Conservation (phyloP, 2,797 vertebrate species). For the Sphaeramia orbicularis region DNA sequence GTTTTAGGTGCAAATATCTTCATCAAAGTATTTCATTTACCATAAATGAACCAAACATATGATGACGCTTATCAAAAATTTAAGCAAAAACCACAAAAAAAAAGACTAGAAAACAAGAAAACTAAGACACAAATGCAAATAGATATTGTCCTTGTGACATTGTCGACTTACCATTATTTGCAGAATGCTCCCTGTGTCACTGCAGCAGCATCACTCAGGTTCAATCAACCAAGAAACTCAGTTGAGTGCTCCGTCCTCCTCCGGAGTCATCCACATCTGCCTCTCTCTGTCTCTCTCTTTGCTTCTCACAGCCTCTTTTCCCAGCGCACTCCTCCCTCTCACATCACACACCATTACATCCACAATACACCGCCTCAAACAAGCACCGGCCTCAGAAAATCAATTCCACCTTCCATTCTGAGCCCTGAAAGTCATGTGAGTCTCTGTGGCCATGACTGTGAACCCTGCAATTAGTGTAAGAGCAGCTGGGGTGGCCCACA, state of each 20-base stretch:
- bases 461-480: conserved; percentile 54
- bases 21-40: no score
- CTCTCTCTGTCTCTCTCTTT: conserved; percentile 2
- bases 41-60: no score
- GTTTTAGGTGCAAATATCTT: no score
- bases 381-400: conserved; percentile 61
- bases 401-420: conserved; percentile 57
- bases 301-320: conserved; percentile 29
- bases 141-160: background rate
- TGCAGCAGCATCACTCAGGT: conserved; percentile 44
- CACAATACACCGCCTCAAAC: conserved; percentile 24
- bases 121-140: no score
- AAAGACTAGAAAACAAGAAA: no score
- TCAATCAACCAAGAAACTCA: conserved; percentile 45
- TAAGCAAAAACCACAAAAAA: background rate
- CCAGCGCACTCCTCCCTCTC: conserved; percentile 42
- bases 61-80: background rate
- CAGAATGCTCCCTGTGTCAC: conserved; percentile 28
- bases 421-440: conserved; percentile 31
- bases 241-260: conserved; percentile 54
- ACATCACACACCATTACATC: conserved; percentile 50
- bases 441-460: conserved; percentile 10
- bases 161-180: conserved; percentile 71
- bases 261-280: conserved; percentile 28
- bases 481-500: conserved; percentile 28